Evolutionary conservation across 2,888 invertebrate species (phyloP).

Genomic region (Eristalinus sepulchralis): DNA sequence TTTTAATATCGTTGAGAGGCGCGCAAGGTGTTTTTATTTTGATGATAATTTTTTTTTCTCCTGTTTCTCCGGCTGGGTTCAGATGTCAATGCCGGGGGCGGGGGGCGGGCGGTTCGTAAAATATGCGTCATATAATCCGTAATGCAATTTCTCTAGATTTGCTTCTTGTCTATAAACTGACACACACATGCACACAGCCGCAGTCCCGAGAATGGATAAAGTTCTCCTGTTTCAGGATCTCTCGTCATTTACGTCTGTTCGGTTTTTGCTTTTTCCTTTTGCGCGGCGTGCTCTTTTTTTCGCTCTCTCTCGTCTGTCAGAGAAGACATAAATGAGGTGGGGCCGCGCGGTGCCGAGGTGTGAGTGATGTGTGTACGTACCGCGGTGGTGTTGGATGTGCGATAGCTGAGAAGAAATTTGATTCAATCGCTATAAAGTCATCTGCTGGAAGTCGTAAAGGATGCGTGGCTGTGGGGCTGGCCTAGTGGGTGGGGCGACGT

Average conservation of each 20-base stretch:
- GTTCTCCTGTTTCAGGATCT: background rate
- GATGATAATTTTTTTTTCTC: slow-evolving; percentile 45
- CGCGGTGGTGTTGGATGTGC: background rate
- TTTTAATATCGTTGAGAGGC: slow-evolving; percentile 61
- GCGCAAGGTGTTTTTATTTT: slow-evolving; percentile 63
- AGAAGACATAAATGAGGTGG: slow-evolving; percentile 8
- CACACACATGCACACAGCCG: background rate
- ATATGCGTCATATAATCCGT: slow-evolving; percentile 59
- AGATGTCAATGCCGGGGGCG: background rate
- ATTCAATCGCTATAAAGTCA: slow-evolving; percentile 64
- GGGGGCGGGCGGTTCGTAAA: slow-evolving; percentile 27
- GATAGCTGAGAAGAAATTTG: slow-evolving; percentile 42
- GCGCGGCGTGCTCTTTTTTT: background rate
- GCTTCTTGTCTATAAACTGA: slow-evolving; percentile 43
- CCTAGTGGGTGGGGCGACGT: background rate
- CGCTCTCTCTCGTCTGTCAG: slow-evolving; percentile 16
- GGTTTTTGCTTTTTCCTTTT: slow-evolving; percentile 1
- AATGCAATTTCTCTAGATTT: slow-evolving; percentile 60
- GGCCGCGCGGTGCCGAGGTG: background rate
- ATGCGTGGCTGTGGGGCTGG: background rate
- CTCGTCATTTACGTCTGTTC: background rate
- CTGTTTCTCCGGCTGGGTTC: background rate
- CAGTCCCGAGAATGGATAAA: slow-evolving; percentile 7
- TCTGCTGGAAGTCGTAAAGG: slow-evolving; percentile 51
- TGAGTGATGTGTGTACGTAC: background rate